Evolutionary conservation across 2,888 invertebrate genomes (phyloP), one percentile per base, ranked within the genome.

Genomic region (Cantharis nigra): DNA sequence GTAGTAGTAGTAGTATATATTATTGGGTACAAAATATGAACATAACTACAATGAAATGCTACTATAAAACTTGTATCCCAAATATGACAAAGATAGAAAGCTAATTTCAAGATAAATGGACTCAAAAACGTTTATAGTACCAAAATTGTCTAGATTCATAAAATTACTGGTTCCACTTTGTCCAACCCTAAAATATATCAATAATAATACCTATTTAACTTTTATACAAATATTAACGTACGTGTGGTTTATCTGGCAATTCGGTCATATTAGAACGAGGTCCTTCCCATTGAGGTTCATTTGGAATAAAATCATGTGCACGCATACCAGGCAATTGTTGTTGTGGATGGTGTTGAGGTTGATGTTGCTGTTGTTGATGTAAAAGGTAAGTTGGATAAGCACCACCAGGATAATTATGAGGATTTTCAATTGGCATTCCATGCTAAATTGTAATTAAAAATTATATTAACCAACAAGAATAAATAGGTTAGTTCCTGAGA

Each of bases 111-210:
- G 83, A 85, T 84, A 84, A 84, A 81, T 86, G 85, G 86, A 86
- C 86, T 86, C 85, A 84, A 83, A 82, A 83, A 83, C 85, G 86
- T 86, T 86, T 86, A 87, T 86, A 86, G 86, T 86, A 86, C 77
- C 77, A 49, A 78, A 79, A 81, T 80, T 77, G 74, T 78, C 77
- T 76, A 72, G 76, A 77, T 76, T 75, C 72, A 80, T 71, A 75
- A 72, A 80, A 71, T 80, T 87, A 87, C 83, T 86, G 86, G 83
- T 89, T 89, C 91, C 91, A 91, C 85, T 91, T 83, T 71, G 88
- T 89, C 91, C 91, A 91, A 81, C 90, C 90, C 91, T 91, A 85
- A 75, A 87, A 87, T n/a, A 80, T 72, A 65, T n/a, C 23, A 9
- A 13, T 67, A n/a, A 23, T 62, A 30, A 64, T 7, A 70, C 14